A percentile compares a stretch with the other conserved stretches of the same genome.
Evolutionary conservation across 2,888 invertebrate genomes (phyloP).

Genomic region (Heliothis peltigera): DNA sequence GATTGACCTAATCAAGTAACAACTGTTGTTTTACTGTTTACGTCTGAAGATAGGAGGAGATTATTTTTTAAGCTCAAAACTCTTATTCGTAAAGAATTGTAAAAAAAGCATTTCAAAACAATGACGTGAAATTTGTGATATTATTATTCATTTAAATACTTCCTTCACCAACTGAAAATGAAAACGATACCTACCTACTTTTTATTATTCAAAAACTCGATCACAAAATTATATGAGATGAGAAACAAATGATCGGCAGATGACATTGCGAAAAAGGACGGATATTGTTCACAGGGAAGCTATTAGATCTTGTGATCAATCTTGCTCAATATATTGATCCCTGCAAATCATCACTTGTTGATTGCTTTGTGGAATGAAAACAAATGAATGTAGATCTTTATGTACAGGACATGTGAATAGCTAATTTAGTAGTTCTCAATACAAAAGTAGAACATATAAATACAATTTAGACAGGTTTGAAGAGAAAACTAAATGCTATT

Average conservation of each 20-base stretch:
- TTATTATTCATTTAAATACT: constrained; percentile 13
- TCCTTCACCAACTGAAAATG: constrained; percentile 4
- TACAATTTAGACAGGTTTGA: too few relatives aligned
- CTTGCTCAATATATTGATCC: constrained; percentile 46
- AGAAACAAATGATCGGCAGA: constrained; percentile 51
- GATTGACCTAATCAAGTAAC: too few relatives aligned
- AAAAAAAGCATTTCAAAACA: too few relatives aligned
- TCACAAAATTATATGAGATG: constrained; percentile 47
- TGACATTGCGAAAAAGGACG: constrained; percentile 48
- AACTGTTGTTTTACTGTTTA: too few relatives aligned
- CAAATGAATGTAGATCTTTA: constrained; percentile 13
- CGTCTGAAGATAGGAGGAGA: too few relatives aligned
- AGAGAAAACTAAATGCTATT: too few relatives aligned
- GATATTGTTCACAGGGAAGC: constrained; percentile 53
- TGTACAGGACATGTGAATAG: neutral
- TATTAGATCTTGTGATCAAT: constrained; percentile 56
- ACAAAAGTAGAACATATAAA: too few relatives aligned
- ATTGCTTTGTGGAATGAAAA: constrained; percentile 36
- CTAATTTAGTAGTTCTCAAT: too few relatives aligned
- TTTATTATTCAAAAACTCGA: constrained; percentile 46
- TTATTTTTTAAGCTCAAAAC: too few relatives aligned
- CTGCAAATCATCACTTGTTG: constrained; percentile 52
- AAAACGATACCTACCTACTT: too few relatives aligned
- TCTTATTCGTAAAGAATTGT: too few relatives aligned
- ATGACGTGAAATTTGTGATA: too few relatives aligned